phyloP scores from a whole-genome alignment of 1,140 invertebrate genomes.

The Anadara kagoshimensis region DNA sequence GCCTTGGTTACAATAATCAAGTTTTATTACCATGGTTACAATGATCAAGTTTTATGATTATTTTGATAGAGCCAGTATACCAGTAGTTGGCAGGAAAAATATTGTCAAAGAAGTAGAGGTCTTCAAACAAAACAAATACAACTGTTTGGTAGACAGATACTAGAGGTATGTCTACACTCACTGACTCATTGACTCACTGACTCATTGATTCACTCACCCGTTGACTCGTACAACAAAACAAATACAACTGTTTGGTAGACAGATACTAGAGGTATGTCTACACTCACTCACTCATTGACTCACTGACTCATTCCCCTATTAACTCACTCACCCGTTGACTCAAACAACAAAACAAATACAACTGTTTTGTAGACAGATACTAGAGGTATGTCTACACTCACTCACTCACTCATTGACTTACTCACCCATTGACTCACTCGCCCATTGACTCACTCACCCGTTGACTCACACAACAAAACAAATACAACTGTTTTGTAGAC shows the following conservation, averaged over 20 bases:
- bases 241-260: slow-evolving; percentile 88
- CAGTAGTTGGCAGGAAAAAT: slow-evolving; percentile 83
- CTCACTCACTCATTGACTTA: background rate
- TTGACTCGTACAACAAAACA: slow-evolving; percentile 82
- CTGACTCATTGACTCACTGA: too few relatives aligned
- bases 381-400: slow-evolving; percentile 77
- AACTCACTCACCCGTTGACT: too few relatives aligned
- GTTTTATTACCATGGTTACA: too few relatives aligned
- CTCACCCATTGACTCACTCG: too few relatives aligned
- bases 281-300: too few relatives aligned
- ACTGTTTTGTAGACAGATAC: slow-evolving; percentile 88
- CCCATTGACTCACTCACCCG: background rate
- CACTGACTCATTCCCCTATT: background rate
- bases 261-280: slow-evolving; percentile 83
- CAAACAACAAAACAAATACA: slow-evolving; percentile 86
- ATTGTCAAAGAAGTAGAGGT: slow-evolving; percentile 80
- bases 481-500: slow-evolving; percentile 88
- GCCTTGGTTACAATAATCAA: too few relatives aligned
- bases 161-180: slow-evolving; percentile 77
- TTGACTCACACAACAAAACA: slow-evolving; percentile 82
- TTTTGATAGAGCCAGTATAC: slow-evolving; percentile 78
- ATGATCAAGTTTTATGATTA: too few relatives aligned
- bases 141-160: slow-evolving; percentile 88
- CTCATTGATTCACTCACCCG: background rate
- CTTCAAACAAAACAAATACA: slow-evolving; percentile 86